These are phyloP conservation scores for Chymomyza caudatula DNA, from an alignment of 2,888 invertebrate species.

Conservation along the genomic window DNA sequence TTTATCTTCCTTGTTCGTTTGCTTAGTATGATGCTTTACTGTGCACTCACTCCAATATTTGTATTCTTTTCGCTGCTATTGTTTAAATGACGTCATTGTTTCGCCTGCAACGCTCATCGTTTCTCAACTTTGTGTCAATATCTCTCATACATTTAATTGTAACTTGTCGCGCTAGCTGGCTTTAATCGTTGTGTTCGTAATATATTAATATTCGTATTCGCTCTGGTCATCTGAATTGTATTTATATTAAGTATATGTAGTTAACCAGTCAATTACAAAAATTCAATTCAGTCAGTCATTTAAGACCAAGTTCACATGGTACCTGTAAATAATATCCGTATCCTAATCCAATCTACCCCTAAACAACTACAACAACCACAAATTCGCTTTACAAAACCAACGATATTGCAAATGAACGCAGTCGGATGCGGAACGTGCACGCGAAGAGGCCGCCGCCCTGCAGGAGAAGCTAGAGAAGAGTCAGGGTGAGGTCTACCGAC, in stretches of 20 bases:
- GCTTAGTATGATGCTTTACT: too few species aligned
- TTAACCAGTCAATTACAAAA: conserved; percentile 39
- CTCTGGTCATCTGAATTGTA: conserved; percentile 18
- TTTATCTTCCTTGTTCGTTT: conserved; percentile 12
- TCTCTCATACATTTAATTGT: background rate
- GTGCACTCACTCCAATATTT: conserved; percentile 40
- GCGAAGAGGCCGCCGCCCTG: conserved; percentile 88
- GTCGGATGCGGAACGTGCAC: conserved; percentile 91
- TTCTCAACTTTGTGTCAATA: background rate
- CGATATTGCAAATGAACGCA: conserved; percentile 37
- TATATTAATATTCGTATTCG: conserved; percentile 25
- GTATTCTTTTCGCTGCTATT: conserved; percentile 33
- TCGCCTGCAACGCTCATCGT: background rate
- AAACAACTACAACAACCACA: conserved; percentile 19
- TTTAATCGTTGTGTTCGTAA: conserved; percentile 32
- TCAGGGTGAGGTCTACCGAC: conserved; percentile 95
- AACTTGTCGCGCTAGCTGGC: conserved; percentile 4
- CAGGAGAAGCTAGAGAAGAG: conserved; percentile 96
- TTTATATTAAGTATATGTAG: conserved; percentile 39
- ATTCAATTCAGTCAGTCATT: conserved; percentile 46
- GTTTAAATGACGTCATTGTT: conserved; percentile 31
- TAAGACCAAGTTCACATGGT: conserved; percentile 40
- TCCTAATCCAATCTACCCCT: conserved; percentile 63
- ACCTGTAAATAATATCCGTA: conserved; percentile 70
- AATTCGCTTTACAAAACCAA: conserved; percentile 3